A percentile compares a stretch with the other conserved stretches of the same genome.
phyloP scores from a whole-genome alignment of 1,140 invertebrate genomes.

The Anastatus disparis region DNA sequence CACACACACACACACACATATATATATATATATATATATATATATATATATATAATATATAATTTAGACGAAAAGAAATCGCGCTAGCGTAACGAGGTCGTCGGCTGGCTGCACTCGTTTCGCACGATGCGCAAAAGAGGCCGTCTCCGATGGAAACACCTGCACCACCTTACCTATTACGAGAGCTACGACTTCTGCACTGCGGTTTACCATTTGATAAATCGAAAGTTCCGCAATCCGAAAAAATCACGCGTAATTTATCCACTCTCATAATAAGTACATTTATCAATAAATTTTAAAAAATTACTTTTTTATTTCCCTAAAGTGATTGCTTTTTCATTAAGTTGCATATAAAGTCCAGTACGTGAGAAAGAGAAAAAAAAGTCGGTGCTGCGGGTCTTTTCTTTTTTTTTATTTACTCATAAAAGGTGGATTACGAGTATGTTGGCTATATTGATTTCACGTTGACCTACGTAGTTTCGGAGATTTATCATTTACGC shows the following conservation, averaged over 20 bases:
- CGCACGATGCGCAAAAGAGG: too few relatives aligned
- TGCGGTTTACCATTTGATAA: slow-evolving; percentile 17
- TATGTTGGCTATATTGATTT: slow-evolving; percentile 30
- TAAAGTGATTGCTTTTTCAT: slow-evolving; percentile 7
- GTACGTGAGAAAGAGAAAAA: not conserved
- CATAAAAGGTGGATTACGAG: slow-evolving; percentile 15
- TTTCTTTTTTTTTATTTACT: not conserved
- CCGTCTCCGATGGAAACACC: too few relatives aligned
- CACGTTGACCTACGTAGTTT: slow-evolving; percentile 23
- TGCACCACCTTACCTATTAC: too few relatives aligned
- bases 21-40: too few relatives aligned
- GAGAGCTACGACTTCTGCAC: not conserved
- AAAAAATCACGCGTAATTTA: too few relatives aligned
- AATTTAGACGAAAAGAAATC: too few relatives aligned
- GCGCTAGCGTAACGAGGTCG: too few relatives aligned
- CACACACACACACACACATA: not conserved
- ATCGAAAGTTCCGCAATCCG: not conserved
- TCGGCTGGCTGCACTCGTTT: too few relatives aligned
- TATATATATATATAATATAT: too few relatives aligned
- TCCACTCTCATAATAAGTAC: too few relatives aligned
- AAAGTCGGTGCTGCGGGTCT: not conserved
- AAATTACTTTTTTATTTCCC: not conserved
- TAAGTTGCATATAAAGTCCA: not conserved
- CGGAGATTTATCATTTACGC: not conserved
- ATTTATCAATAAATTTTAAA: too few relatives aligned